Evolutionary conservation across 2,113 vertebrate species (phyloP).

Genomic region (Heloderma charlesbogerti): DNA sequence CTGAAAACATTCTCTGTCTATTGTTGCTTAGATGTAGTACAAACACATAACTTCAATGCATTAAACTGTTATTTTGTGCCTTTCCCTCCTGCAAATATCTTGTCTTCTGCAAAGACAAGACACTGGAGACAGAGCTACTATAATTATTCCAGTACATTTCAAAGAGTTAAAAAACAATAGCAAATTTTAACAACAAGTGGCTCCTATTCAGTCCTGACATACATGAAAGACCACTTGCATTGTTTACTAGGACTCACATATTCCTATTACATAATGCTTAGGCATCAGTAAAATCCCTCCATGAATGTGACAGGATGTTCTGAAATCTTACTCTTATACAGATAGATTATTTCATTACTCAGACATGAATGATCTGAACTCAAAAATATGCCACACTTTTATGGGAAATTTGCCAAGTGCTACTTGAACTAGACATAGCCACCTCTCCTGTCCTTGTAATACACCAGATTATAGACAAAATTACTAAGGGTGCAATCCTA

Average conservation of each 20-base stretch:
- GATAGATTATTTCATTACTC: not conserved
- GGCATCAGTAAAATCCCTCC: not conserved
- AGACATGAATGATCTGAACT: not conserved
- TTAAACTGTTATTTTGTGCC: constrained; percentile 53
- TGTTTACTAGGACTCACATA: constrained; percentile 32
- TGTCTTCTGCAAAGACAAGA: constrained; percentile 57
- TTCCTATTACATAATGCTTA: constrained; percentile 21
- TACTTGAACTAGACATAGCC: not conserved
- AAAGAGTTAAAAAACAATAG: constrained; percentile 51
- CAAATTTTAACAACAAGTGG: constrained; percentile 45
- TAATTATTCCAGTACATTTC: constrained; percentile 34
- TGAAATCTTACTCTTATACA: not conserved
- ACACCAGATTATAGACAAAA: not conserved
- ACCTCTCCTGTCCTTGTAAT: not conserved
- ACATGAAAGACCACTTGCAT: constrained; percentile 44
- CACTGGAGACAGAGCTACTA: constrained; percentile 28
- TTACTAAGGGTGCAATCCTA: too few species aligned
- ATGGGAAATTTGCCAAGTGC: not conserved
- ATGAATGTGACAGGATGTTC: not conserved
- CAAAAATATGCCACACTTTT: not conserved
- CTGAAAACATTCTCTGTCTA: constrained; percentile 40
- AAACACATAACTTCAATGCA: constrained; percentile 34
- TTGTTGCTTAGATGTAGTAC: constrained; percentile 13
- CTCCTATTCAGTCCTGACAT: constrained; percentile 27
- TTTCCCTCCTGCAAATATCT: constrained; percentile 50